Conservation (phyloP, 2,888 invertebrate genomes). For the Eristalinus aeneus region DNA sequence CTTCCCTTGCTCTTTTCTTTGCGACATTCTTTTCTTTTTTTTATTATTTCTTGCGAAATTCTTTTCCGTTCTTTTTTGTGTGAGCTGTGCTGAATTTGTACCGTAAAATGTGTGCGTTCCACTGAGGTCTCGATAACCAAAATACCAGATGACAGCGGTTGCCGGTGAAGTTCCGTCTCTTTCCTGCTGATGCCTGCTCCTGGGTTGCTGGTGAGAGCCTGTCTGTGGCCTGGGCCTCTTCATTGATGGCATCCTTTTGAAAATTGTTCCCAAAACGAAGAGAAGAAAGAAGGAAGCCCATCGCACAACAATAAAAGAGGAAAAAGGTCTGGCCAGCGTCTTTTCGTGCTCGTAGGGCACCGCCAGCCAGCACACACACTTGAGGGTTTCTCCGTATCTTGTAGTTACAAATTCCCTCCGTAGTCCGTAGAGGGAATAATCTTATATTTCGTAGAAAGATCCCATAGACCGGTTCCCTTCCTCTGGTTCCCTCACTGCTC, state of each 20-base stretch:
- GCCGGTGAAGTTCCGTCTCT: too few species aligned
- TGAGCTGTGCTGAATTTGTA: constrained; percentile 36
- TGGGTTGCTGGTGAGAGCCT: not conserved
- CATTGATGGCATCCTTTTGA: constrained; percentile 32
- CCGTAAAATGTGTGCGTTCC: constrained; percentile 51
- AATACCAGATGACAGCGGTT: constrained; percentile 65
- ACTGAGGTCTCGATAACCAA: constrained; percentile 46
- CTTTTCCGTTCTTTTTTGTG: not conserved
- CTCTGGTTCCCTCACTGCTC: not conserved
- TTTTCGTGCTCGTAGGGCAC: not conserved
- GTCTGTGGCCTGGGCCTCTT: not conserved
- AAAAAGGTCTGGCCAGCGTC: not conserved
- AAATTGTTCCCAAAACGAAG: not conserved
- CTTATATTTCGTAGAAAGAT: constrained; percentile 65
- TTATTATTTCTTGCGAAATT: constrained; percentile 17
- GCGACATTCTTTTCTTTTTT: not conserved
- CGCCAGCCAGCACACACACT: not conserved
- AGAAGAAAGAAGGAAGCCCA: not conserved
- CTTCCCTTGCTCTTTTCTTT: not conserved
- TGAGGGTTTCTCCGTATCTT: constrained; percentile 18
- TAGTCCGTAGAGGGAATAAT: constrained; percentile 45
- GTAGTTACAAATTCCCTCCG: constrained; percentile 63
- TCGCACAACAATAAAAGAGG: not conserved
- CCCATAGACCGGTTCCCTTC: constrained; percentile 43
- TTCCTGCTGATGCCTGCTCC: not conserved